Conservation (phyloP, 2,888 invertebrate species). For the Aphidius colemani region DNA sequence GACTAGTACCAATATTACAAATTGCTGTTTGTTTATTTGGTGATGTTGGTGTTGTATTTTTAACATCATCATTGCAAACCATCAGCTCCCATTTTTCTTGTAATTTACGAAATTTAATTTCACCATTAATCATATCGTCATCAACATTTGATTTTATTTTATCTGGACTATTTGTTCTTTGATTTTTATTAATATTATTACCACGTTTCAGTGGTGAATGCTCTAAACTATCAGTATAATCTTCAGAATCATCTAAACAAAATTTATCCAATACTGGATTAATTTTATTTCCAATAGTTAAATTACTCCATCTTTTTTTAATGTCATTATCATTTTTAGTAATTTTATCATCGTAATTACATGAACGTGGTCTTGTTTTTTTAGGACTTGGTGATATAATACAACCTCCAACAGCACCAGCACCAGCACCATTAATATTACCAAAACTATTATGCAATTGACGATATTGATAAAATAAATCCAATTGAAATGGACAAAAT, state of each 20-base stretch:
- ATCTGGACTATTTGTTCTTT: constrained; percentile 52
- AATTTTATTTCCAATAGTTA: constrained; percentile 68
- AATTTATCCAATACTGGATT: constrained; percentile 75
- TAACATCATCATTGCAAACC: constrained; percentile 64
- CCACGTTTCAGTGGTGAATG: constrained; percentile 60
- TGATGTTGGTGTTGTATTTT: constrained; percentile 51
- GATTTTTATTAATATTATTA: constrained; percentile 25
- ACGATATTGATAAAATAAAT: constrained; percentile 78
- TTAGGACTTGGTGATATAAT: constrained; percentile 47
- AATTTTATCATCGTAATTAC: constrained; percentile 65
- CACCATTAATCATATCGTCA: constrained; percentile 58
- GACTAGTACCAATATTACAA: constrained; percentile 33
- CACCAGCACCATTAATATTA: constrained; percentile 66
- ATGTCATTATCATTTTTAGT: constrained; percentile 61
- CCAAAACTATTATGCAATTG: constrained; percentile 78
- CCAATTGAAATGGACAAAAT: constrained; percentile 79
- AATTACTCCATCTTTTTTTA: constrained; percentile 75
- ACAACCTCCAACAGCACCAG: constrained; percentile 36
- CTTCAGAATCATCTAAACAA: constrained; percentile 69
- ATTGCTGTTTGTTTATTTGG: constrained; percentile 58
- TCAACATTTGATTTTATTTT: constrained; percentile 25
- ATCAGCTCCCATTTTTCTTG: constrained; percentile 84
- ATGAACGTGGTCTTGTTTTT: constrained; percentile 72
- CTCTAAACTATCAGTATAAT: constrained; percentile 77
- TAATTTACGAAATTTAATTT: constrained; percentile 73